Evolutionary conservation across 2,797 vertebrate species (phyloP).

Genomic region (Acestrorhynchus altus): DNA sequence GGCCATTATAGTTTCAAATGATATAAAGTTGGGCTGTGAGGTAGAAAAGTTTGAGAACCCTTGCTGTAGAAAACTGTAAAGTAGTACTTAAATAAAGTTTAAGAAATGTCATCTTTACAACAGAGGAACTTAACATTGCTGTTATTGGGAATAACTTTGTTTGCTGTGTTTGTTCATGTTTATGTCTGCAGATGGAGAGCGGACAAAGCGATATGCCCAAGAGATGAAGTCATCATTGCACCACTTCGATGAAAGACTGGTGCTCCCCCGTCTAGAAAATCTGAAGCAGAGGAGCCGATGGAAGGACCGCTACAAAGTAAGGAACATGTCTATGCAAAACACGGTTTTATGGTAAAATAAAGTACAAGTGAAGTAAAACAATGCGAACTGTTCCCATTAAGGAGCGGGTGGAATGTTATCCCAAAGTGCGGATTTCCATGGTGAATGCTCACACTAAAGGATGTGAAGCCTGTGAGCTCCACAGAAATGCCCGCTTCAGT

Average conservation of each 20-base stretch:
- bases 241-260: slow-evolving; percentile 79
- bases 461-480: slow-evolving; percentile 83
- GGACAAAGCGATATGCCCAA: slow-evolving; percentile 79
- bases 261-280: slow-evolving; percentile 83
- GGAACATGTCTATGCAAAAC: neutral
- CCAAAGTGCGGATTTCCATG: slow-evolving; percentile 64
- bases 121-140: too few species aligned
- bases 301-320: slow-evolving; percentile 84
- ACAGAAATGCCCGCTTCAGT: slow-evolving; percentile 69
- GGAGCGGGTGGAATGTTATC: slow-evolving; percentile 85
- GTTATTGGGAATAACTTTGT: too few species aligned
- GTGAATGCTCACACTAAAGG: slow-evolving; percentile 29
- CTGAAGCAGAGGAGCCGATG: slow-evolving; percentile 81
- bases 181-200: slow-evolving; percentile 72
- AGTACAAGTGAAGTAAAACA: neutral
- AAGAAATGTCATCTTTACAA: too few species aligned
- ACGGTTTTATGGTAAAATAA: neutral
- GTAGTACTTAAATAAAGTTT: too few species aligned
- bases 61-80: too few species aligned
- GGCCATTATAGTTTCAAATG: too few species aligned
- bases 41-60: too few species aligned
- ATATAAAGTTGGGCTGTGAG: too few species aligned
- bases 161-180: neutral
- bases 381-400: slow-evolving; percentile 50
- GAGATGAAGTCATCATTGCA: slow-evolving; percentile 81